Conservation (phyloP, 2,888 invertebrate genomes). For the Altica lythri region DNA sequence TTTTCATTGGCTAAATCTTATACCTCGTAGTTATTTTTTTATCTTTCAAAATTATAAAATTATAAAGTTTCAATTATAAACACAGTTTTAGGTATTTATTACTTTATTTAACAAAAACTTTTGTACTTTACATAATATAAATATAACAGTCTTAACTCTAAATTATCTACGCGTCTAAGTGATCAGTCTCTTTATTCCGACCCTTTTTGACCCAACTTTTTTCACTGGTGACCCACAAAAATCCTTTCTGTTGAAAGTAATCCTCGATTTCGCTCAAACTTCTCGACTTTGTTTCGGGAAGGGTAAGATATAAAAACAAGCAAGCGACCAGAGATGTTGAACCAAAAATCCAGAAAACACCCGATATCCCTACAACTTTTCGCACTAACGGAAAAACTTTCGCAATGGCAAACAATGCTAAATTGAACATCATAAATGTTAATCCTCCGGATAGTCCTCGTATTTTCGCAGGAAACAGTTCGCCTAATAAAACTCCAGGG, state of each 20-base stretch:
- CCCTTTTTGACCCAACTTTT: too few relatives aligned
- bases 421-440: constrained; percentile 73
- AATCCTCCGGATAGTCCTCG: constrained; percentile 75
- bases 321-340: constrained; percentile 66
- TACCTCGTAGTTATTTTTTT: too few relatives aligned
- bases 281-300: constrained; percentile 77
- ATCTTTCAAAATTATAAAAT: too few relatives aligned
- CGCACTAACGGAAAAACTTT: constrained; percentile 73
- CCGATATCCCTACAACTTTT: constrained; percentile 64
- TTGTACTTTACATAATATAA: constrained; percentile 7
- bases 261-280: constrained; percentile 76
- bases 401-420: constrained; percentile 69
- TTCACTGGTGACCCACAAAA: constrained; percentile 61
- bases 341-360: constrained; percentile 74
- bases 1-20: too few relatives aligned
- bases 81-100: too few relatives aligned
- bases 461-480: constrained; percentile 74
- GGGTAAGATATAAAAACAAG: constrained; percentile 67
- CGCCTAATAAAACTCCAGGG: constrained; percentile 77
- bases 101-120: neutral
- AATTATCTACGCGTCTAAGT: constrained; percentile 6
- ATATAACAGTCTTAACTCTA: constrained; percentile 19
- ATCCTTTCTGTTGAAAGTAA: constrained; percentile 71
- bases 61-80: too few relatives aligned
- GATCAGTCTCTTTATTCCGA: constrained; percentile 10